Evolutionary conservation across 2,888 invertebrate genomes (phyloP).

Genomic region (Tetragnatha montana): DNA sequence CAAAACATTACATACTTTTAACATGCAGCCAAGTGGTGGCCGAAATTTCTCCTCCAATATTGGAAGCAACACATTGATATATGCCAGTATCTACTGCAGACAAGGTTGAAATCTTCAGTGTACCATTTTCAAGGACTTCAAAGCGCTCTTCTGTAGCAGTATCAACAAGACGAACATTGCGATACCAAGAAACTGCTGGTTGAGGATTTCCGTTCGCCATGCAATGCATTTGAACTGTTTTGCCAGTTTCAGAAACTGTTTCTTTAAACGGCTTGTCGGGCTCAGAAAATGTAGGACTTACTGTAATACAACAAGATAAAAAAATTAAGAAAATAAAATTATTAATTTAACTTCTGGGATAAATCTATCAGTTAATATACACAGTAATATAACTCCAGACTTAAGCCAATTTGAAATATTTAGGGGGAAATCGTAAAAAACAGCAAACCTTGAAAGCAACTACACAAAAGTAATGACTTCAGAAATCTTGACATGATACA

Average conservation of each 20-base stretch:
- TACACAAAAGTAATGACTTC: no score
- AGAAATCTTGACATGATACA: no score
- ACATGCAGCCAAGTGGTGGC: constrained; percentile 94
- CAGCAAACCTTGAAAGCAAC: no score
- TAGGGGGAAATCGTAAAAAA: not conserved
- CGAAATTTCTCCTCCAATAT: constrained; percentile 92
- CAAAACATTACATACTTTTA: constrained; percentile 85
- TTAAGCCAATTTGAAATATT: not conserved
- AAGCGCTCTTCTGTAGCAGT: constrained; percentile 57
- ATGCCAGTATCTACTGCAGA: constrained; percentile 92
- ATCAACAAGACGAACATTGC: constrained; percentile 70
- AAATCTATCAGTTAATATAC: not conserved
- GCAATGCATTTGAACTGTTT: constrained; percentile 73
- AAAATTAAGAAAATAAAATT: no score
- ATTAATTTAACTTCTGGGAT: not conserved
- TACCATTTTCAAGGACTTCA: constrained; percentile 86
- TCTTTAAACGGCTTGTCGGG: constrained; percentile 53
- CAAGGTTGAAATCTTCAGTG: constrained; percentile 86
- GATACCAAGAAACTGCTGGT: constrained; percentile 73
- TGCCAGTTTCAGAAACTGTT: constrained; percentile 72
- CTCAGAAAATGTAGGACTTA: constrained; percentile 49
- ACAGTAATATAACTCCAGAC: not conserved
- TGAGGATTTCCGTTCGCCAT: constrained; percentile 71
- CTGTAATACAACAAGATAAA: constrained; percentile 7
- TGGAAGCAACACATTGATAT: constrained; percentile 94